Percentiles rank a stretch among this genome's conserved stretches.
These are phyloP conservation scores for Taphrorychus bicolor DNA, from an alignment of 2,888 invertebrate species.

Conservation along the genomic window DNA sequence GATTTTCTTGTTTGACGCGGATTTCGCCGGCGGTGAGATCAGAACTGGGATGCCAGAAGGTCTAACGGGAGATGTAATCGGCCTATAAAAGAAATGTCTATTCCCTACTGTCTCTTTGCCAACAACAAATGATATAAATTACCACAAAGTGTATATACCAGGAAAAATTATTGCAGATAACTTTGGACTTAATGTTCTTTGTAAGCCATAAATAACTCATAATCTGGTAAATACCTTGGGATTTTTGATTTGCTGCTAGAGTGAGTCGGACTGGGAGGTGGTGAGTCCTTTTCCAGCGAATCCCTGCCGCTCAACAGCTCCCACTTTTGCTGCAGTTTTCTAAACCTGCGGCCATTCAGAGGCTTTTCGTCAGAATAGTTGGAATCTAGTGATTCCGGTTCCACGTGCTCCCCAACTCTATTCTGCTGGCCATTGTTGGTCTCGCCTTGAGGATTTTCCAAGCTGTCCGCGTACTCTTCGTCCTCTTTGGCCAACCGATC, in stretches of 20 bases:
- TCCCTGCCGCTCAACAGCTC: constrained; percentile 73
- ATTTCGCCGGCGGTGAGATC: constrained; percentile 44
- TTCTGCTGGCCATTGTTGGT: background rate
- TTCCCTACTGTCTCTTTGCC: too few species aligned
- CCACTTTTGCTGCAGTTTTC: constrained; percentile 81
- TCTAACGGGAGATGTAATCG: constrained; percentile 75
- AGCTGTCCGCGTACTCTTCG: constrained; percentile 77
- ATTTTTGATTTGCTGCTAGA: constrained; percentile 70
- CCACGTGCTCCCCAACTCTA: constrained; percentile 22
- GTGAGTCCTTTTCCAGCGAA: constrained; percentile 58
- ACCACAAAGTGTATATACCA: too few species aligned
- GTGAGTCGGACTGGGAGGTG: constrained; percentile 56
- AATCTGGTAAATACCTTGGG: constrained; percentile 58
- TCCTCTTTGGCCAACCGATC: constrained; percentile 72
- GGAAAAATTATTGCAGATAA: background rate
- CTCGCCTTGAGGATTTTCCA: constrained; percentile 63
- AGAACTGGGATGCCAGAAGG: constrained; percentile 68
- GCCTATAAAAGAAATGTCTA: constrained; percentile 54
- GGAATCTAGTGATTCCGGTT: constrained; percentile 57
- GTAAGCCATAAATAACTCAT: background rate
- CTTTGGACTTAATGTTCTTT: background rate
- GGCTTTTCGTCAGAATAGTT: constrained; percentile 57
- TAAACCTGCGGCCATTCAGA: constrained; percentile 72
- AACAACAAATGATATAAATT: too few species aligned
- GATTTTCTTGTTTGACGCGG: constrained; percentile 54